phyloP scores from a whole-genome alignment of 2,888 invertebrate species.

The Microchrysa polita region DNA sequence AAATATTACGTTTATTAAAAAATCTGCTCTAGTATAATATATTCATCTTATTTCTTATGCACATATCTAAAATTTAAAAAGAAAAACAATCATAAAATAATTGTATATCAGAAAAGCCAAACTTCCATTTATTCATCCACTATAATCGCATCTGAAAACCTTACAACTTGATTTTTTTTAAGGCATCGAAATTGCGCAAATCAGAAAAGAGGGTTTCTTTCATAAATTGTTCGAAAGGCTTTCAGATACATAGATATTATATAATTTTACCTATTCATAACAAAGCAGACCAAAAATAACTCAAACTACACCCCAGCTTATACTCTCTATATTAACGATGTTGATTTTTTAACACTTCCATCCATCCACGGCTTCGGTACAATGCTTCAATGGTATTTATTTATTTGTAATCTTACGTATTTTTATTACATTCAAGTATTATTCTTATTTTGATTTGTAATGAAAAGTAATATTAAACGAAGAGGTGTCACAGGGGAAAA shows the following conservation, averaged over 20 bases:
- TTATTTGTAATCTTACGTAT: too few relatives aligned
- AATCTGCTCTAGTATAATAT: too few relatives aligned
- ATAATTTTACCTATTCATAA: background rate
- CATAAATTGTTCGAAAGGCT: slow-evolving; percentile 11
- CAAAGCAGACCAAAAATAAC: slow-evolving; percentile 27
- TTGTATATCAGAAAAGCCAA: slow-evolving; percentile 24
- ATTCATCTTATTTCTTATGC: too few relatives aligned
- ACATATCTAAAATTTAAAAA: too few relatives aligned
- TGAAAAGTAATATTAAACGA: background rate
- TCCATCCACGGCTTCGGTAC: slow-evolving; percentile 41
- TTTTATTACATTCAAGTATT: background rate
- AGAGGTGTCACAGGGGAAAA: too few relatives aligned
- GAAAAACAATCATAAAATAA: too few relatives aligned
- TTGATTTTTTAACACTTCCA: slow-evolving; percentile 32
- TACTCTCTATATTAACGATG: slow-evolving; percentile 13
- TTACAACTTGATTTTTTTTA: background rate
- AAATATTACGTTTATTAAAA: too few relatives aligned
- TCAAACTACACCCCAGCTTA: slow-evolving; percentile 12
- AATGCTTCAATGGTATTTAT: slow-evolving; percentile 36
- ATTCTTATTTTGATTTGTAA: slow-evolving; percentile 13
- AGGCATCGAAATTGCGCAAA: too few relatives aligned
- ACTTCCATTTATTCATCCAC: background rate
- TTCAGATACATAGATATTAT: slow-evolving; percentile 29
- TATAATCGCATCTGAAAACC: slow-evolving; percentile 21
- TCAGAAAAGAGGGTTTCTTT: background rate